phyloP scores from a whole-genome alignment of 2,888 invertebrate genomes.

The Tromatobia lineatoria region DNA sequence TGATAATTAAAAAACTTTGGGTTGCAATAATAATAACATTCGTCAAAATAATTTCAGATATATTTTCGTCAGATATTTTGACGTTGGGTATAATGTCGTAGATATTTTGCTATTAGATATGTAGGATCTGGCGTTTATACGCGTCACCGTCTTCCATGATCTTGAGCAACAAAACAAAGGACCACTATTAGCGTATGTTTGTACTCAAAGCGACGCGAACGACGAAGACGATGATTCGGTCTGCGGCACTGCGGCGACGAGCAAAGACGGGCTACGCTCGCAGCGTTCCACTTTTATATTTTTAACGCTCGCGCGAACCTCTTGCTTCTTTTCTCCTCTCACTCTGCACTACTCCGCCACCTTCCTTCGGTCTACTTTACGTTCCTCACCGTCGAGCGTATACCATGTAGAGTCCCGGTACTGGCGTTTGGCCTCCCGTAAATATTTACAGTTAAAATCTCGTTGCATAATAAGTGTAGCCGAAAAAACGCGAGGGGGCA shows the following conservation, averaged over 20 bases:
- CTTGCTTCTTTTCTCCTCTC: slow-evolving; percentile 49
- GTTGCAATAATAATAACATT: too few species aligned
- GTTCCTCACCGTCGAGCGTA: slow-evolving; percentile 53
- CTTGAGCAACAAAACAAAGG: neutral
- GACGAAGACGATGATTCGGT: slow-evolving; percentile 52
- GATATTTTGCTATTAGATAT: too few species aligned
- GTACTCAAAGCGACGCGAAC: slow-evolving; percentile 22
- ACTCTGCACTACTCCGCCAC: slow-evolving; percentile 50
- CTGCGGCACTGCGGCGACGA: slow-evolving; percentile 21
- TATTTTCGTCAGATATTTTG: too few species aligned
- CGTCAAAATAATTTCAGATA: too few species aligned
- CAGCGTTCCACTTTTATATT: slow-evolving; percentile 81
- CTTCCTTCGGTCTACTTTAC: slow-evolving; percentile 79
- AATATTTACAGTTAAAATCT: slow-evolving; percentile 83
- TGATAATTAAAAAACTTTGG: too few species aligned
- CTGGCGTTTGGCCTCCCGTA: slow-evolving; percentile 74
- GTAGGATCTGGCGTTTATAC: too few species aligned
- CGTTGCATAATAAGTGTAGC: slow-evolving; percentile 79
- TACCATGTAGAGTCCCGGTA: slow-evolving; percentile 41
- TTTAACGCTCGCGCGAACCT: slow-evolving; percentile 74
- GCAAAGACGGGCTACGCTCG: slow-evolving; percentile 55
- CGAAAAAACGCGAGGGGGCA: slow-evolving; percentile 66
- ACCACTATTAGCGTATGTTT: neutral
- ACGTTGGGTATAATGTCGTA: too few species aligned
- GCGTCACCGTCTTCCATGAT: neutral